A percentile compares a stretch with the other conserved stretches of the same genome.
Evolutionary conservation across 2,797 vertebrate species (phyloP).

Genomic region (Tarsius wallacei): DNA sequence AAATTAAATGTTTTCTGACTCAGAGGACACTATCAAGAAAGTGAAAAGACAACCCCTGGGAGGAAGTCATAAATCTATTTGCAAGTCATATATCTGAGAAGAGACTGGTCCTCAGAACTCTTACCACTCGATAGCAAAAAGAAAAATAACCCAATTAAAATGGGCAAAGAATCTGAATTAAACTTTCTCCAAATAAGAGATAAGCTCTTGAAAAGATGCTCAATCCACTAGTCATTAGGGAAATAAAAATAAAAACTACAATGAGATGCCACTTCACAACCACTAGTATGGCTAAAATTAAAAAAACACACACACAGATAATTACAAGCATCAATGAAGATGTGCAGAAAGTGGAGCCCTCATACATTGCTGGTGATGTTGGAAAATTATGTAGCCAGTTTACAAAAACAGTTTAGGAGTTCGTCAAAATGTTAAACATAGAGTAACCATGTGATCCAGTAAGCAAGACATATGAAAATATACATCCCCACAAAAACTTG

Average conservation of each 20-base stretch:
- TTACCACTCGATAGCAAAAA: background rate
- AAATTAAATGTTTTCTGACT: background rate
- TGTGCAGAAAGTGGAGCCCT: background rate
- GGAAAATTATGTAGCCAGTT: background rate
- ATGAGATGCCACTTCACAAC: background rate
- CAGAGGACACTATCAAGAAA: background rate
- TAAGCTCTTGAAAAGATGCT: background rate
- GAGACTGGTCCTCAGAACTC: background rate
- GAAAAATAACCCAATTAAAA: background rate
- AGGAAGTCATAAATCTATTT: background rate
- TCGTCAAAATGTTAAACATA: background rate
- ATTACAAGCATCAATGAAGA: background rate
- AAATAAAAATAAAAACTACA: background rate
- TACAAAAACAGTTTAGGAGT: background rate
- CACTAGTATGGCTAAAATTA: background rate
- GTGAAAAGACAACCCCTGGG: background rate
- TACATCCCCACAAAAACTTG: background rate
- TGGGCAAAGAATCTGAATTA: background rate
- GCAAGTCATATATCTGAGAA: background rate
- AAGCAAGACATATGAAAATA: background rate
- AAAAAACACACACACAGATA: background rate
- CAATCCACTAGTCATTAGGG: background rate
- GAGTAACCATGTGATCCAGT: background rate
- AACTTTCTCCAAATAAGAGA: background rate
- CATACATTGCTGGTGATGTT: background rate